These are phyloP conservation scores for Echinarachnius parma DNA, from an alignment of 53 echinoderm and acorn worm genomes.

Conservation along the genomic window DNA sequence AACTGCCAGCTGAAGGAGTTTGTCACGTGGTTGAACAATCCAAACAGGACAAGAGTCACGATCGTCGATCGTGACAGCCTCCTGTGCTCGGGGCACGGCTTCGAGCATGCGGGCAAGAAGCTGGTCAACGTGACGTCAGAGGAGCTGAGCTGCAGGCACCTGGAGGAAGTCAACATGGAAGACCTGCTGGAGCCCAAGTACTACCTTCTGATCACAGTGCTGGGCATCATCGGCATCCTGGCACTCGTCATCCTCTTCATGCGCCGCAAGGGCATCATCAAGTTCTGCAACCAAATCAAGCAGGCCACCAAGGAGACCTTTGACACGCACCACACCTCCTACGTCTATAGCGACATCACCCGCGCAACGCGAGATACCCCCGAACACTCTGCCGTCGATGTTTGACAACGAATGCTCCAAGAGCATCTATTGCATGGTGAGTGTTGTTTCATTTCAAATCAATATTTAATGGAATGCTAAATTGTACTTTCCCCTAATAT, in stretches of 20 bases:
- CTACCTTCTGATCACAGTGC: constrained; percentile 68
- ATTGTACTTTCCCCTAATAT: too few relatives aligned
- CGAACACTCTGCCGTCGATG: constrained; percentile 70
- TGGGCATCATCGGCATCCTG: constrained; percentile 68
- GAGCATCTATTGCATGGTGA: constrained; percentile 27
- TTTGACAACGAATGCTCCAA: constrained; percentile 35
- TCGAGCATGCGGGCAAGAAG: constrained; percentile 10
- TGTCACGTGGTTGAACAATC: constrained; percentile 58
- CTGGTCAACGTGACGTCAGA: constrained; percentile 7
- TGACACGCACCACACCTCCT: constrained; percentile 61
- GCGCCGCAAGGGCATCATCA: constrained; percentile 70
- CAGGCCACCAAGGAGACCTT: constrained; percentile 78
- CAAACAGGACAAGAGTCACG: constrained; percentile 40
- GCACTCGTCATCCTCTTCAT: constrained; percentile 75
- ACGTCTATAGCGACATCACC: constrained; percentile 75
- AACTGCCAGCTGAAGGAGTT: constrained; percentile 59
- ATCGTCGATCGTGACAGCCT: constrained; percentile 45
- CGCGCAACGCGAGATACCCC: constrained; percentile 74
- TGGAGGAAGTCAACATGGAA: constrained; percentile 1
- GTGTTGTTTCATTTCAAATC: too few relatives aligned
- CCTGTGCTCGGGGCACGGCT: constrained; percentile 30
- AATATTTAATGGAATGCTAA: too few relatives aligned
- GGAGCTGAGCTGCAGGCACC: constrained; percentile 32
- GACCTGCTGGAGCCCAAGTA: constrained; percentile 50
- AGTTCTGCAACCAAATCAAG: constrained; percentile 60